Evolutionary conservation across 2,113 vertebrate species (phyloP).

Genomic region (Fregetta grallaria): DNA sequence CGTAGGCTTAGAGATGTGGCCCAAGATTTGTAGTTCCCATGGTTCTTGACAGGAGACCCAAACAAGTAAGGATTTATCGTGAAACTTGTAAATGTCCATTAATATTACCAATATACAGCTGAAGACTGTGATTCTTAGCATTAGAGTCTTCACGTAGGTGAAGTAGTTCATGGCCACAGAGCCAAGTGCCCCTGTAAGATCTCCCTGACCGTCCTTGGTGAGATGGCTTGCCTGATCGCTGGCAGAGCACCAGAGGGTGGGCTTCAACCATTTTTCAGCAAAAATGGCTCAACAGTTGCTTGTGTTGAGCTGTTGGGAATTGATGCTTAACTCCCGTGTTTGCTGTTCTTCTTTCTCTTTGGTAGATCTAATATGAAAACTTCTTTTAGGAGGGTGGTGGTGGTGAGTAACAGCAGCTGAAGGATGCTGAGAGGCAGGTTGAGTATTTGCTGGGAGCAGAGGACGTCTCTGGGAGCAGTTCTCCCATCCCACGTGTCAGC

Average conservation of each 20-base stretch:
- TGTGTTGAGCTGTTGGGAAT: background rate
- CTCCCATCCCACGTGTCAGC: fast-evolving
- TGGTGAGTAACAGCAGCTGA: background rate
- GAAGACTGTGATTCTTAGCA: background rate
- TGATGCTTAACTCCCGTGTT: background rate
- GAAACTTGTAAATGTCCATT: background rate
- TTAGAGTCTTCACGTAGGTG: background rate
- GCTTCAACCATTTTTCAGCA: no score
- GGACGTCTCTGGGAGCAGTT: background rate
- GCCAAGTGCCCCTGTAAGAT: background rate
- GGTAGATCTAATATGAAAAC: background rate
- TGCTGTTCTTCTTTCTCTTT: background rate
- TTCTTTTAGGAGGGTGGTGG: no score
- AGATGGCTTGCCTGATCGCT: background rate
- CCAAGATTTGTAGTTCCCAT: background rate
- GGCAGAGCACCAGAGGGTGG: no score
- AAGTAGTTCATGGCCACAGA: background rate
- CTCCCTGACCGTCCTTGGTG: background rate
- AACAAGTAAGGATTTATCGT: background rate
- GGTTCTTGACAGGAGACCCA: background rate
- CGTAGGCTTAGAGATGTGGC: background rate
- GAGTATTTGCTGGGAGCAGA: background rate
- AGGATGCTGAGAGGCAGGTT: background rate
- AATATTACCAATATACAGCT: no score
- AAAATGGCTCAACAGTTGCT: background rate